Evolutionary conservation across 2,797 vertebrate species (phyloP).

Genomic region (Botia kubotai): DNA sequence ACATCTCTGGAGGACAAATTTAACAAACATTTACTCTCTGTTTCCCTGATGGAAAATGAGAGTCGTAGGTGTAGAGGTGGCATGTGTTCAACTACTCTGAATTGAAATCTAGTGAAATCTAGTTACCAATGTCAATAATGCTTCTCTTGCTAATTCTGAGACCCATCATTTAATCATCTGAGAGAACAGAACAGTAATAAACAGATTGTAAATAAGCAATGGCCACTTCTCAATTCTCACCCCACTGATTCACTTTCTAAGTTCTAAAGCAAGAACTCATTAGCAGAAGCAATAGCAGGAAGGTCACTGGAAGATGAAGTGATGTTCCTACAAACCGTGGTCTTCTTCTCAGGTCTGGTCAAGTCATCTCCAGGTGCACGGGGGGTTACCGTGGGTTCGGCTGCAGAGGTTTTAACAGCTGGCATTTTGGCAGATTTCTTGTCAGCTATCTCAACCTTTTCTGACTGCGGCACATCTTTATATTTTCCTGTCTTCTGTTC

Average conservation of each 20-base stretch:
- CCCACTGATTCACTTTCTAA: not conserved
- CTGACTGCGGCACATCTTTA: conserved; percentile 42
- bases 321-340: conserved; percentile 81
- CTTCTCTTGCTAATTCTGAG: too few relatives aligned
- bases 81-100: too few relatives aligned
- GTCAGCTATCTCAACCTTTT: conserved; percentile 24
- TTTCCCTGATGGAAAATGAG: too few relatives aligned
- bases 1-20: not conserved
- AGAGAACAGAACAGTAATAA: too few relatives aligned
- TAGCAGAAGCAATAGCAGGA: conserved; percentile 56
- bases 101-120: too few relatives aligned
- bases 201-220: too few relatives aligned
- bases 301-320: conserved; percentile 22
- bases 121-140: too few relatives aligned
- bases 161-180: too few relatives aligned
- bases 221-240: too few relatives aligned
- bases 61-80: too few relatives aligned
- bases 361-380: conserved; percentile 83
- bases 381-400: conserved; percentile 75
- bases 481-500: conserved; percentile 38
- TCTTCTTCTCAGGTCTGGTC: conserved; percentile 87
- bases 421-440: conserved; percentile 64
- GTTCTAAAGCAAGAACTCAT: not conserved
- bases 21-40: too few relatives aligned
- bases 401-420: conserved; percentile 63